Conservation (phyloP, 2,888 invertebrate genomes). For the Erebia epiphron region DNA sequence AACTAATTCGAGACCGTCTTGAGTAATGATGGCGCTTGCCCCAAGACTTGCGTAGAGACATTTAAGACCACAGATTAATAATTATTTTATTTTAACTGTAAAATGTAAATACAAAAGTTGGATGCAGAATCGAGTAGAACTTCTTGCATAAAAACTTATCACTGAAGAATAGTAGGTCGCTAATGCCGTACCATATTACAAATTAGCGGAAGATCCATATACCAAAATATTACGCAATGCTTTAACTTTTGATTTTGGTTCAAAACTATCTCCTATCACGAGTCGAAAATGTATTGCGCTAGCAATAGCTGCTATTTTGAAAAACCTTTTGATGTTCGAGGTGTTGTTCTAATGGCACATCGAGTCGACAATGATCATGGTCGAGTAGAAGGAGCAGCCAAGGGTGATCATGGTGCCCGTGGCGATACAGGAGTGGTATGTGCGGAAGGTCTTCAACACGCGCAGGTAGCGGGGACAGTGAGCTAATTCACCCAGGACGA, state of each 20-base stretch:
- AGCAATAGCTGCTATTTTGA: slow-evolving; percentile 1
- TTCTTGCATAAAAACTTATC: neutral
- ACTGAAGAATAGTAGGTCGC: neutral
- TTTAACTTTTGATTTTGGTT: neutral
- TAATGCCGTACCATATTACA: neutral
- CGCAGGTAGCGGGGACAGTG: slow-evolving; percentile 91
- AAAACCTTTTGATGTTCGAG: neutral
- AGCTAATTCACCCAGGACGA: slow-evolving; percentile 87
- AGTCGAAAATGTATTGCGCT: slow-evolving; percentile 1
- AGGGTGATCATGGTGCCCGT: slow-evolving; percentile 88
- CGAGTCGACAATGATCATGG: slow-evolving; percentile 75
- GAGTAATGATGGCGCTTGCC: slow-evolving; percentile 30
- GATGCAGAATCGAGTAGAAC: neutral
- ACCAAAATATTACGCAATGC: neutral
- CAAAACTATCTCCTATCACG: slow-evolving; percentile 12
- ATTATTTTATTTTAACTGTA: neutral
- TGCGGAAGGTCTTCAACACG: slow-evolving; percentile 88
- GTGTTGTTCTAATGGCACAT: slow-evolving; percentile 60
- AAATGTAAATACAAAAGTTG: neutral
- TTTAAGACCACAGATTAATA: neutral
- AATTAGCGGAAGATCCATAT: neutral
- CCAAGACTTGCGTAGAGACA: slow-evolving; percentile 8
- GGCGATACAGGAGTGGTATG: slow-evolving; percentile 90
- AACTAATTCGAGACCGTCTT: slow-evolving; percentile 33
- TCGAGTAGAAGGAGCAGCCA: slow-evolving; percentile 75